Percentiles rank a stretch among this genome's conserved stretches.
Evolutionary conservation across 2,888 invertebrate genomes (phyloP).

Genomic region (Melanargia galathea): DNA sequence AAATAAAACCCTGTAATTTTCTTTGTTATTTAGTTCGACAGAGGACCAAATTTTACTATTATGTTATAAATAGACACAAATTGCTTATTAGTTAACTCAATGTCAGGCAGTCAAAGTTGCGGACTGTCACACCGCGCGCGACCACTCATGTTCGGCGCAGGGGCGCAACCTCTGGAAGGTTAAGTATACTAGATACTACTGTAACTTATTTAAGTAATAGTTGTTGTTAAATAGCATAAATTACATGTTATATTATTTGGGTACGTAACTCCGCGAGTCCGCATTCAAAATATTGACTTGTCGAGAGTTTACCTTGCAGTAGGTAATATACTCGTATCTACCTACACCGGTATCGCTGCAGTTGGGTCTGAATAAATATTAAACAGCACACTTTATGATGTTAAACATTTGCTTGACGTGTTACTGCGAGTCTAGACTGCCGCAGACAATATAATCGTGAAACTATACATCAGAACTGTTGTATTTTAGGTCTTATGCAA

Average conservation of each 20-base stretch:
- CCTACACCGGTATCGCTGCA: constrained; percentile 8
- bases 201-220: not conserved
- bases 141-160: too few species aligned
- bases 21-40: too few species aligned
- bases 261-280: not conserved
- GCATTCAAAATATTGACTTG: constrained; percentile 6
- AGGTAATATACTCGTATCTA: constrained; percentile 3
- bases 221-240: not conserved
- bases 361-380: constrained; percentile 21
- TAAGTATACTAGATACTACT: too few species aligned
- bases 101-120: too few species aligned
- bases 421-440: constrained; percentile 31
- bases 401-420: constrained; percentile 27
- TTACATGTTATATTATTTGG: too few species aligned
- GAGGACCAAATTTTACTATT: too few species aligned
- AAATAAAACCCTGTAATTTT: too few species aligned
- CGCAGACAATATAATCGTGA: constrained; percentile 19
- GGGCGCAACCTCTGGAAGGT: too few species aligned
- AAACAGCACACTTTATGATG: constrained; percentile 23
- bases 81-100: too few species aligned
- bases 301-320: constrained; percentile 11
- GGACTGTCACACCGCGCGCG: too few species aligned
- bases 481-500: constrained; percentile 10
- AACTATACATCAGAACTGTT: not conserved
- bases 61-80: too few species aligned